phyloP scores from a whole-genome alignment of 2,888 invertebrate species.

The Drosophila subsilvestris region DNA sequence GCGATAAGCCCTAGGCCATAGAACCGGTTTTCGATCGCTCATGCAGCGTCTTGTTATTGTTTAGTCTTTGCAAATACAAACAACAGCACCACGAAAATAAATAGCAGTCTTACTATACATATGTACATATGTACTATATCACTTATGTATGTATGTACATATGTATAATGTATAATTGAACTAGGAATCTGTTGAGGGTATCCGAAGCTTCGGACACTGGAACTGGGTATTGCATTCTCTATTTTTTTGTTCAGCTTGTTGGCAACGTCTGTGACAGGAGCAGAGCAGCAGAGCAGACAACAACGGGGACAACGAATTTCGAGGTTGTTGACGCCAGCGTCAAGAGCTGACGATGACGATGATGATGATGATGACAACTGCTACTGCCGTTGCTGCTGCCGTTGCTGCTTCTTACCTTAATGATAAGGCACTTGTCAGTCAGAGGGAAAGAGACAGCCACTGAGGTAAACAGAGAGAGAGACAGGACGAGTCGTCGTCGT shows the following conservation, averaged over 20 bases:
- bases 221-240: constrained; percentile 13
- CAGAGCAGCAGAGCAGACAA: constrained; percentile 45
- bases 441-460: constrained; percentile 54
- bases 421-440: constrained; percentile 81
- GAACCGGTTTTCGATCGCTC: no score
- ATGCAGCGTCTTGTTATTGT: no score
- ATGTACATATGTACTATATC: no score
- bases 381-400: constrained; percentile 42
- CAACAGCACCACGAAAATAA: no score
- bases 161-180: no score
- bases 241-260: constrained; percentile 51
- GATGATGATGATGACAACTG: constrained; percentile 65
- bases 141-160: no score
- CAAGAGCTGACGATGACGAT: constrained; percentile 56
- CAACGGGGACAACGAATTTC: constrained; percentile 54
- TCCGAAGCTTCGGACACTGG: constrained; percentile 25
- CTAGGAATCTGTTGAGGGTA: neutral
- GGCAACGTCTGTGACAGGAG: constrained; percentile 66
- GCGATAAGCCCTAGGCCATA: no score
- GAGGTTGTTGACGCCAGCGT: constrained; percentile 70
- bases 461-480: constrained; percentile 12
- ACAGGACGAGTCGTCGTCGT: constrained; percentile 57
- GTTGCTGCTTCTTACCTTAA: constrained; percentile 71
- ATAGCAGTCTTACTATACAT: no score
- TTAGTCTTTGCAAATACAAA: no score